A percentile compares a stretch with the other conserved stretches of the same genome.
Evolutionary conservation across 1,140 invertebrate genomes (phyloP).

Genomic region (Drosophila obscura): DNA sequence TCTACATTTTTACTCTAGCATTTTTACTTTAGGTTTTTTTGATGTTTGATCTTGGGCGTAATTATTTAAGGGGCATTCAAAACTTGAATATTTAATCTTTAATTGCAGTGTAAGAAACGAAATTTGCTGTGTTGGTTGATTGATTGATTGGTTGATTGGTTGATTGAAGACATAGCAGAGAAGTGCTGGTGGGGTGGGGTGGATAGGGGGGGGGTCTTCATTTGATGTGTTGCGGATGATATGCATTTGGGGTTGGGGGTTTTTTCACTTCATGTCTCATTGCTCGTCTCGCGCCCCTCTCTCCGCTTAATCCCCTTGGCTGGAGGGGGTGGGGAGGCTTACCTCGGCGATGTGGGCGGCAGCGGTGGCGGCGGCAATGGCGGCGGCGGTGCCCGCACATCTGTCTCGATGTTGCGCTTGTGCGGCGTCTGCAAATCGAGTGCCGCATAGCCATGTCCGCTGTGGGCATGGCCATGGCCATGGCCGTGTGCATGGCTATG

Average conservation of each 20-base stretch:
- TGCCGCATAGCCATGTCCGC: slow-evolving; percentile 54
- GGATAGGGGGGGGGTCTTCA: background rate
- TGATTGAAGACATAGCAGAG: slow-evolving; percentile 78
- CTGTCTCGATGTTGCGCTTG: slow-evolving; percentile 70
- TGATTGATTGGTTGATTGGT: slow-evolving; percentile 26
- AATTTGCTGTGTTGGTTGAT: slow-evolving; percentile 6
- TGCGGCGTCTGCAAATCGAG: slow-evolving; percentile 80
- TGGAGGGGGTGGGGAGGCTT: slow-evolving; percentile 47
- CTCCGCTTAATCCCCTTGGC: slow-evolving; percentile 28
- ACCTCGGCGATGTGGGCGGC: slow-evolving; percentile 77
- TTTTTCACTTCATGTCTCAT: slow-evolving; percentile 52
- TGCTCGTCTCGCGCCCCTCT: slow-evolving; percentile 53
- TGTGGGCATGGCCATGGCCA: slow-evolving; percentile 50
- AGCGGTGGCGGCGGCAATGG: slow-evolving; percentile 75
- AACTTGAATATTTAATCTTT: slow-evolving; percentile 30
- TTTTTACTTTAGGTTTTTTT: slow-evolving; percentile 34
- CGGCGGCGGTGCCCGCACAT: slow-evolving; percentile 71
- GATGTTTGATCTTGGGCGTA: slow-evolving; percentile 47
- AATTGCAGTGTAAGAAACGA: background rate
- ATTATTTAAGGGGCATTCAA: slow-evolving; percentile 60
- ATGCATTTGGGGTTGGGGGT: slow-evolving; percentile 49
- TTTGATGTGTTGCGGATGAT: slow-evolving; percentile 65
- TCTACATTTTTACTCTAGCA: slow-evolving; percentile 26
- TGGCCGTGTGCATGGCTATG: slow-evolving; percentile 53
- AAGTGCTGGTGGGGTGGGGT: slow-evolving; percentile 53